phyloP scores from a whole-genome alignment of 2,113 vertebrate species.

The Sinocyclocheilus rhinocerous region DNA sequence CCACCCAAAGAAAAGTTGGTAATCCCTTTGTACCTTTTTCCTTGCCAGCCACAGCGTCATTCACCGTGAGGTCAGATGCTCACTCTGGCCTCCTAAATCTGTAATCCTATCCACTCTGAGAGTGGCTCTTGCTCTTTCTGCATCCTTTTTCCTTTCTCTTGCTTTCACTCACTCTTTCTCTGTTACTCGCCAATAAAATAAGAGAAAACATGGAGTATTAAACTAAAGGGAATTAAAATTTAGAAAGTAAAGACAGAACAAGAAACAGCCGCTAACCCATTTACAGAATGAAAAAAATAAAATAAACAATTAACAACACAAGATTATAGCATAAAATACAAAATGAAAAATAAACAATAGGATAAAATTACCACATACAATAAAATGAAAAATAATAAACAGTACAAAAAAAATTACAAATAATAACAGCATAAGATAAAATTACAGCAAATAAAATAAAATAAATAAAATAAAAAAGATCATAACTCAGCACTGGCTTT shows the following conservation, averaged over 20 bases:
- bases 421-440: too few relatives aligned
- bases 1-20: slow-evolving; percentile 48
- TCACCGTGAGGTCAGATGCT: not conserved
- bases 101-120: slow-evolving; percentile 32
- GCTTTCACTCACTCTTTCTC: not conserved
- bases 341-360: not conserved
- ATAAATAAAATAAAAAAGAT: too few relatives aligned
- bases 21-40: slow-evolving; percentile 59
- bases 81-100: slow-evolving; percentile 17
- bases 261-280: too few relatives aligned
- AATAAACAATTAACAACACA: not conserved
- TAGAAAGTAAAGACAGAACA: too few relatives aligned
- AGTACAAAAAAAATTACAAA: not conserved
- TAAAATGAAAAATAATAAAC: not conserved
- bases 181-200: slow-evolving; percentile 2
- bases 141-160: not conserved
- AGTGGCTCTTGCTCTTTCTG: not conserved
- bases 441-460: too few relatives aligned
- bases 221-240: not conserved
- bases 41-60: not conserved
- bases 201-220: not conserved
- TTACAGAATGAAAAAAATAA: too few relatives aligned
- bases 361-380: not conserved
- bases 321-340: not conserved
- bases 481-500: too few relatives aligned